Evolutionary conservation across 1,140 invertebrate species (phyloP).

Genomic region (Vollenhovia emeryi): DNA sequence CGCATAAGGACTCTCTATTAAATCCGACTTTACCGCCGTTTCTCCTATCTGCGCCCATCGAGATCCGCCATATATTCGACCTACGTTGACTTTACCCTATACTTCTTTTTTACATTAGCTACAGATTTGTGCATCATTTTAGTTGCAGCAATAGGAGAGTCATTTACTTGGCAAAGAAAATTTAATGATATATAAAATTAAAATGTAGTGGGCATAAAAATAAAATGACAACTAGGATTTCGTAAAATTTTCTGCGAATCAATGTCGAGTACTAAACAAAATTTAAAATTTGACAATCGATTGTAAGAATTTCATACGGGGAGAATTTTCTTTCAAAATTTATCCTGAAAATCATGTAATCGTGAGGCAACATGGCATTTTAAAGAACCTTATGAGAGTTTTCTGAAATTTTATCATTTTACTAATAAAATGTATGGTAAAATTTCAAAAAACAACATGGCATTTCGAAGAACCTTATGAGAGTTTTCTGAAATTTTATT

Average conservation of each 20-base stretch:
- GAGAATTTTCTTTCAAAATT: too few species aligned
- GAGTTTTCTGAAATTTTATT: too few species aligned
- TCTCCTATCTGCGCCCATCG: slow-evolving; percentile 29
- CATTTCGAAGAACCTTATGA: too few species aligned
- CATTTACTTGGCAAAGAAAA: not conserved
- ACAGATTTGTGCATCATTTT: not conserved
- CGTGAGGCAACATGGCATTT: too few species aligned
- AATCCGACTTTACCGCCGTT: slow-evolving; percentile 72
- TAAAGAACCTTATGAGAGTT: too few species aligned
- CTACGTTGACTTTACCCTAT: not conserved
- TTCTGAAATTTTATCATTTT: too few species aligned
- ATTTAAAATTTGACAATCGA: too few species aligned
- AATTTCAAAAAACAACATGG: too few species aligned
- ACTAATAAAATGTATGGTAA: too few species aligned
- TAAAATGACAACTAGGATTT: not conserved
- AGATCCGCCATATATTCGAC: not conserved
- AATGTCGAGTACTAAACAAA: not conserved
- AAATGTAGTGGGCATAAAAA: not conserved
- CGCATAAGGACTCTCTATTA: slow-evolving; percentile 72
- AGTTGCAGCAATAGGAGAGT: not conserved
- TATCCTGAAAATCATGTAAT: too few species aligned
- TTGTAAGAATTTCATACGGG: not conserved
- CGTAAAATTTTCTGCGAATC: not conserved
- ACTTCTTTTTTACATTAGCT: not conserved
- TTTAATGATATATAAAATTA: not conserved